Conservation (phyloP, 2,797 vertebrate genomes). For the Dendrocincla fuliginosa region DNA sequence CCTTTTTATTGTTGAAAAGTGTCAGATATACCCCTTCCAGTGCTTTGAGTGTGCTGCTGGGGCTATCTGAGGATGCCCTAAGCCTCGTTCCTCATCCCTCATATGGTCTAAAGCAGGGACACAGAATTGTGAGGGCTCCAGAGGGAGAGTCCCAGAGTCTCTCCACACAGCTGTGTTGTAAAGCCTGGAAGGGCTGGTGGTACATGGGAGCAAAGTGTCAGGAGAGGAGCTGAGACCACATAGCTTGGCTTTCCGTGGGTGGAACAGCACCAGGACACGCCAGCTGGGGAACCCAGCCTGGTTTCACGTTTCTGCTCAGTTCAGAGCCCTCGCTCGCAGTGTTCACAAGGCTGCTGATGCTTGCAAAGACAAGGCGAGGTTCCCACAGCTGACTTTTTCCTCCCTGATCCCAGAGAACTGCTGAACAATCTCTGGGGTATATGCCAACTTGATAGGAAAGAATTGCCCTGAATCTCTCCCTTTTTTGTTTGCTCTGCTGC, state of each 20-base stretch:
- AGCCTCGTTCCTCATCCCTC: neutral
- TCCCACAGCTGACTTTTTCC: slow-evolving; percentile 52
- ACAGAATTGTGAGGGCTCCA: rapidly evolving
- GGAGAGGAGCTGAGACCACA: neutral
- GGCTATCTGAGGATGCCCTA: neutral
- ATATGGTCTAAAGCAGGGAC: rapidly evolving
- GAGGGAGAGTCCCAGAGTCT: neutral
- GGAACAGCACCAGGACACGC: neutral
- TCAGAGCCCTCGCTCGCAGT: neutral
- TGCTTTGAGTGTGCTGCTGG: neutral
- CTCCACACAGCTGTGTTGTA: rapidly evolving
- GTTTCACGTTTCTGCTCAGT: neutral
- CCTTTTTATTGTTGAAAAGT: neutral
- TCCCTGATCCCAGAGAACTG: slow-evolving; percentile 35
- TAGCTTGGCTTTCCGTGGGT: neutral
- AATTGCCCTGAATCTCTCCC: slow-evolving; percentile 34
- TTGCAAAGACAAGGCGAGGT: slow-evolving; percentile 3
- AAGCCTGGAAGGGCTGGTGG: neutral
- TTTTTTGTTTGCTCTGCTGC: slow-evolving; percentile 47
- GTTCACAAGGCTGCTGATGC: slow-evolving; percentile 39
- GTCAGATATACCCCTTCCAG: neutral
- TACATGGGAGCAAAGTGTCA: neutral
- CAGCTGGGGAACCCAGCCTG: neutral
- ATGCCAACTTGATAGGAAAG: slow-evolving; percentile 62
- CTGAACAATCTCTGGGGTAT: slow-evolving; percentile 57